Percentiles rank a stretch among this genome's conserved stretches.
Evolutionary conservation across 2,888 invertebrate genomes (phyloP).

Genomic region (Odontocolon sp.): DNA sequence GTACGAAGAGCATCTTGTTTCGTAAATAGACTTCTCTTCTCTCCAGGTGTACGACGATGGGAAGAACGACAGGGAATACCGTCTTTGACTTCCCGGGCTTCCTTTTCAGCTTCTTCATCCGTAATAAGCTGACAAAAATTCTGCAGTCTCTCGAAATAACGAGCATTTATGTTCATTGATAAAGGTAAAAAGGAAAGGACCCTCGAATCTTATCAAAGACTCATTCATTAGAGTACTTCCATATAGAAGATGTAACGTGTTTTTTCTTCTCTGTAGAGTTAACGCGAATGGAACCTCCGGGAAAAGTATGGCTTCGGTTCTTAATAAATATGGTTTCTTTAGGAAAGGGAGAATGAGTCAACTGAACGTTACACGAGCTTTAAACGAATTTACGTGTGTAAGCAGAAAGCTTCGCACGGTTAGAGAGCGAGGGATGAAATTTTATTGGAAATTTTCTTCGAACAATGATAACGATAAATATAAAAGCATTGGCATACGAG

Average conservation of each 20-base stretch:
- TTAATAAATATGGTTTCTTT: conserved; percentile 76
- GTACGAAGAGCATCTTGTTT: conserved; percentile 45
- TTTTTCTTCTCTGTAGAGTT: conserved; percentile 27
- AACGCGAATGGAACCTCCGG: conserved; percentile 29
- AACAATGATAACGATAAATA: background rate
- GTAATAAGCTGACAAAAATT: conserved; percentile 33
- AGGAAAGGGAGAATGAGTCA: conserved; percentile 27
- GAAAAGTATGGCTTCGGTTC: conserved; percentile 70
- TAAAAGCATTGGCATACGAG: background rate
- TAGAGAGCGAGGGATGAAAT: background rate
- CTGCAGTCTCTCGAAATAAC: background rate
- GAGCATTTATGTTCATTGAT: conserved; percentile 8
- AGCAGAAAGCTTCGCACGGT: background rate
- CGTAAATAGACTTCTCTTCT: conserved; percentile 46
- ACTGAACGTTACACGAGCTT: conserved; percentile 44
- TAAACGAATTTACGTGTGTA: conserved; percentile 53
- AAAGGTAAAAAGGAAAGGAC: too few relatives aligned
- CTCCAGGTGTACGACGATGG: conserved; percentile 44
- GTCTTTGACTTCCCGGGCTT: conserved; percentile 48
- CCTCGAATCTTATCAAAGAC: too few relatives aligned
- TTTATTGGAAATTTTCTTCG: background rate
- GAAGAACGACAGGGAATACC: conserved; percentile 4
- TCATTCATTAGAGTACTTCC: background rate
- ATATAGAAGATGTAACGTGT: background rate
- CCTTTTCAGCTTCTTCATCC: conserved; percentile 21